Percentiles rank a stretch among this genome's conserved stretches.
Conservation (phyloP, 2,888 invertebrate species). For the Mongoloraphidia duomilia region DNA sequence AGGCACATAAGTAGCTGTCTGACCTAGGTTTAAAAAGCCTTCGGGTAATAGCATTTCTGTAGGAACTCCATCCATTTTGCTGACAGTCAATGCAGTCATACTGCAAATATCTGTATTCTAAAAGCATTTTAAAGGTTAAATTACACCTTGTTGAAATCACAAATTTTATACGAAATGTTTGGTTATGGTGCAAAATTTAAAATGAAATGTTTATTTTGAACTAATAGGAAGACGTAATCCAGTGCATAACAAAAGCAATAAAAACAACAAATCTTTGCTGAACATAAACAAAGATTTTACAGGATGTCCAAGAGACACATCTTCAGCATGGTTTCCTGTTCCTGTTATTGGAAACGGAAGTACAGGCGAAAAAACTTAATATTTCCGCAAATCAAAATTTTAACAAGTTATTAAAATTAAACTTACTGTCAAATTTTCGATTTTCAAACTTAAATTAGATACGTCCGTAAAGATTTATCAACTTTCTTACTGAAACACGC, state of each 20-base stretch:
- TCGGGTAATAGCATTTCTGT: constrained; percentile 26
- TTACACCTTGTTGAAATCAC: too few relatives aligned
- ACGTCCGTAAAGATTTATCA: background rate
- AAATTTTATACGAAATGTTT: too few relatives aligned
- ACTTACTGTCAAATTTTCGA: constrained; percentile 6
- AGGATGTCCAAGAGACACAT: constrained; percentile 27
- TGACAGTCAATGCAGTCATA: background rate
- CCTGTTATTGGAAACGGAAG: constrained; percentile 37
- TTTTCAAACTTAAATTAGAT: too few relatives aligned
- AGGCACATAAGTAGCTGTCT: constrained; percentile 30
- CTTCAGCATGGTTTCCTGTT: constrained; percentile 43
- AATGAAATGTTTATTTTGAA: background rate
- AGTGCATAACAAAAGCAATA: too few relatives aligned
- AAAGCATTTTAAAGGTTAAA: background rate
- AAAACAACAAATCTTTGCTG: too few relatives aligned
- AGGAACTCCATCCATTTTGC: constrained; percentile 11
- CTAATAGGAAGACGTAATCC: constrained; percentile 3
- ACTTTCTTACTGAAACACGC: constrained; percentile 11
- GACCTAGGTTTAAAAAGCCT: constrained; percentile 24
- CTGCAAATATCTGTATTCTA: background rate
- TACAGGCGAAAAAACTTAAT: constrained; percentile 21
- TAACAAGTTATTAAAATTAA: constrained; percentile 7
- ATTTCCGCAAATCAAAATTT: constrained; percentile 11
- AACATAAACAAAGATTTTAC: background rate
- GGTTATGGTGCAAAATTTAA: background rate